Conservation (phyloP, 92 coral and sea anemone genomes). For the Heteractis magnifica region DNA sequence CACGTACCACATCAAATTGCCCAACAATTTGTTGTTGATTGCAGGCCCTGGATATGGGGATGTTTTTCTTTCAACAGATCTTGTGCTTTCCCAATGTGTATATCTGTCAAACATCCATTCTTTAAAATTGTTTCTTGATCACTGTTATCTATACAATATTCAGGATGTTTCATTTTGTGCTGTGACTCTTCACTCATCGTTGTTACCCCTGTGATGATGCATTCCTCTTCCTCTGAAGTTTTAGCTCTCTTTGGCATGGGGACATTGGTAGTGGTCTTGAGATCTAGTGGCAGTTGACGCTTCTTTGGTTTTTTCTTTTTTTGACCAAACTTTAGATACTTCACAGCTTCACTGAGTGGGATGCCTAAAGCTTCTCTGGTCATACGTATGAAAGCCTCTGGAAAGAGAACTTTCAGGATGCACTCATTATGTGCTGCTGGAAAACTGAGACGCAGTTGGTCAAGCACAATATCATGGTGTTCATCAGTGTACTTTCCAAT, state of each 20-base stretch:
- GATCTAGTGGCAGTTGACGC: not conserved
- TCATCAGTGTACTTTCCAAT: no score
- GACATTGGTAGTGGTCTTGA: not conserved
- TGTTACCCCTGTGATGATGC: slow-evolving; percentile 7
- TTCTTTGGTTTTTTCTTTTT: not conserved
- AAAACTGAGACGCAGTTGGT: no score
- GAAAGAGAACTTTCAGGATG: not conserved
- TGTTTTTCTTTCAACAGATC: slow-evolving; percentile 24
- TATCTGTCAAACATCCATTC: slow-evolving; percentile 5
- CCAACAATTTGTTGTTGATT: no score
- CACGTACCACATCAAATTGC: not conserved
- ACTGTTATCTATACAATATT: no score
- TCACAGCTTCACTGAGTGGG: not conserved
- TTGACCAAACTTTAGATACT: not conserved
- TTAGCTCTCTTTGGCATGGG: slow-evolving; percentile 1
- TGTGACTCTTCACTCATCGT: no score
- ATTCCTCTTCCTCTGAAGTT: slow-evolving; percentile 6
- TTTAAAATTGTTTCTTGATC: not conserved
- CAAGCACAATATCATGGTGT: no score
- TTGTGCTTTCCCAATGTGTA: not conserved
- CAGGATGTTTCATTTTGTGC: no score
- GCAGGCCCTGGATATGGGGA: not conserved
- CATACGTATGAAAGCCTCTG: slow-evolving; percentile 1
- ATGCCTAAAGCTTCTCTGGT: not conserved
- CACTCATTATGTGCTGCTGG: not conserved